Evolutionary conservation across 2,113 vertebrate species (phyloP), one percentile per base, ranked within the genome.

Genomic region (Chamaetylas fuelleborni): DNA sequence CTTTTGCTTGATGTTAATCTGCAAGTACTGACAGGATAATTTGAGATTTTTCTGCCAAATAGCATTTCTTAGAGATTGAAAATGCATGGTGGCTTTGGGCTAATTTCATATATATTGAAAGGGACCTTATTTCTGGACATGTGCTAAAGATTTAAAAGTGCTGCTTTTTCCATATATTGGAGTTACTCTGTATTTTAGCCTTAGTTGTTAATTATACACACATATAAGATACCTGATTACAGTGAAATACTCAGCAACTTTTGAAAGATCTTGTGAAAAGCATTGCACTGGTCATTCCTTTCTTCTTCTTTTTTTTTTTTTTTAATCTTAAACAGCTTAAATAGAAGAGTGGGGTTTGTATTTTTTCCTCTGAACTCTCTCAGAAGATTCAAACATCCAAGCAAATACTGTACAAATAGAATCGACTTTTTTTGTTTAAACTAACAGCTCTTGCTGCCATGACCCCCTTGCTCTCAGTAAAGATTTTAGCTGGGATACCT

Each of bases 401-500:
- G 42, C 48, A 80, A 81, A 90, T 58, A 26, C 53, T 69, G 61
- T 42, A 66, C 86, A 95, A 88, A 22, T 23, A 66, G 76, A 81
- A 80, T 40, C 5, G 15, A 81, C 42, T 80, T 87, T 78, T 81
- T 92, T 78, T 82, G 64, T 86, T 90, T 91, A 82, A 93, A 71
- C 56, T 51, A 78, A 22, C 61, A 62, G 64, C 60, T 88, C 43
- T 57, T 71, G 65, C 72, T 83, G 80, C 86, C 1, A 0, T 90
- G 91, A 82, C 84, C 79, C 36, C 45, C 23, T 58, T 83, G 86
- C 83, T 86, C 88, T 85, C 58, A 45, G 57, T 92, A 90, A 93
- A 84, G 95, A 93, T 96, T 95, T 92, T 33, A 85, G 56, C 79
- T 92, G 9, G 18, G 65, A 14, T 95, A 81, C 71, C 94, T 65